Evolutionary conservation across 2,797 vertebrate genomes (phyloP), one percentile per base, ranked within the genome.

Genomic region (Poecilia wingei): DNA sequence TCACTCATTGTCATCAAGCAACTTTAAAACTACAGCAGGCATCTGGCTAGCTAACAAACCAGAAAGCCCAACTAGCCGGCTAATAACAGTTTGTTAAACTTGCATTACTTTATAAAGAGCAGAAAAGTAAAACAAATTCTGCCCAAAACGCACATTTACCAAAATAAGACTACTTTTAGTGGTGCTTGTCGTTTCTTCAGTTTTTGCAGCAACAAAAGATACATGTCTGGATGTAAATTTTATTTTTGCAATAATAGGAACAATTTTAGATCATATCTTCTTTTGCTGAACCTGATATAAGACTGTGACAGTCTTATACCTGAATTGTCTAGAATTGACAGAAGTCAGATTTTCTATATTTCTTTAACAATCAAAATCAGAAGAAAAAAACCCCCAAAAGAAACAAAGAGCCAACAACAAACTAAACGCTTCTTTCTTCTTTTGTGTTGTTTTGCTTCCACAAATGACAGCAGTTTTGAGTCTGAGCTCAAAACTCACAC

Each of bases 401-500:
- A 46, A 39, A 22, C 61, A 7, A 64, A 39, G 7, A 36, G 6
- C 61, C 28, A 7, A 7, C 39, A 7, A 12, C 2, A 16, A 70
- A n/a, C 25, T 28, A 45, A 70, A 70, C 6, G 12, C 66, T 12
- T 2, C 5, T 36, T 36, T 16, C 22, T 22, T 22, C 33, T 6
- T 9, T 41, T 41, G 20, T 9, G 9, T 6, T 3, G 3, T 33
- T 46, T 79, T 81, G 80, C 39, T 71, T 64, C 59, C 28, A 64
- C 79, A 83, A 87, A 87, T 83, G 41, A 25, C 72, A 82, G 61
- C 33, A 39, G 18, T 36, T 8, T 4, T 13, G 31, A 72, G n/a
- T 75, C 61, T 46, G 49, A 18, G 66, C 69, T 71, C 55, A 74
- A 72, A 66, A 76, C 9, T 36, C 79, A 59, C 76, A 76, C 36